phyloP scores from a whole-genome alignment of 1,140 invertebrate species.

The Phortica variegata region DNA sequence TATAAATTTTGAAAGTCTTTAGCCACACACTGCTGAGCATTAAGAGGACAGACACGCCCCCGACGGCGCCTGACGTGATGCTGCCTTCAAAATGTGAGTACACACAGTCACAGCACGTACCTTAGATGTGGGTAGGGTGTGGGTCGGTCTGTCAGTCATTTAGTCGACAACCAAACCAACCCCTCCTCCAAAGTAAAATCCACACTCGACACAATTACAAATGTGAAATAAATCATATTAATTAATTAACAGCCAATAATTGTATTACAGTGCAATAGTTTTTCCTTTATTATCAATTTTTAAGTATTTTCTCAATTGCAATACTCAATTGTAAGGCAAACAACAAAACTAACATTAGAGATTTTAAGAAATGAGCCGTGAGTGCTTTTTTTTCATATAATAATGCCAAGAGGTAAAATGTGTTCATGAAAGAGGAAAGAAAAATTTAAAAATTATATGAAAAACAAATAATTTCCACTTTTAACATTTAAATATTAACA shows the following conservation, averaged over 20 bases:
- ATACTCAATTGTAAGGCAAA: constrained; percentile 11
- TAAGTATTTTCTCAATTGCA: constrained; percentile 13
- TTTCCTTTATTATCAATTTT: background rate
- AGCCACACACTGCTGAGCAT: no score
- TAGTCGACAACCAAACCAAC: constrained; percentile 3
- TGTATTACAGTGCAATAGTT: constrained; percentile 23
- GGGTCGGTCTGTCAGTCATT: constrained; percentile 5
- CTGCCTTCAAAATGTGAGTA: no score
- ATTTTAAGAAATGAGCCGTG: no score
- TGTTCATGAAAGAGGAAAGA: constrained; percentile 16
- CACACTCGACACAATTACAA: constrained; percentile 21
- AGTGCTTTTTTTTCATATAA: background rate
- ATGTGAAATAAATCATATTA: constrained; percentile 25
- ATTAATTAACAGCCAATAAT: constrained; percentile 3
- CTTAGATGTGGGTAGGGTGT: constrained; percentile 12
- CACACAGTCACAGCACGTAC: no score
- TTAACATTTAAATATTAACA: no score
- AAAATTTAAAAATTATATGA: constrained; percentile 19
- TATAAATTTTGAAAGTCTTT: no score
- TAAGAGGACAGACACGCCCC: no score
- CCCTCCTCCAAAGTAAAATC: background rate
- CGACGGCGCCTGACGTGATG: no score
- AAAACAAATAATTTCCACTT: no score
- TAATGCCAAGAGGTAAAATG: constrained; percentile 15
- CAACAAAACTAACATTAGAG: no score